Conservation (phyloP, 1,140 invertebrate genomes). For the Laupala kohalensis region DNA sequence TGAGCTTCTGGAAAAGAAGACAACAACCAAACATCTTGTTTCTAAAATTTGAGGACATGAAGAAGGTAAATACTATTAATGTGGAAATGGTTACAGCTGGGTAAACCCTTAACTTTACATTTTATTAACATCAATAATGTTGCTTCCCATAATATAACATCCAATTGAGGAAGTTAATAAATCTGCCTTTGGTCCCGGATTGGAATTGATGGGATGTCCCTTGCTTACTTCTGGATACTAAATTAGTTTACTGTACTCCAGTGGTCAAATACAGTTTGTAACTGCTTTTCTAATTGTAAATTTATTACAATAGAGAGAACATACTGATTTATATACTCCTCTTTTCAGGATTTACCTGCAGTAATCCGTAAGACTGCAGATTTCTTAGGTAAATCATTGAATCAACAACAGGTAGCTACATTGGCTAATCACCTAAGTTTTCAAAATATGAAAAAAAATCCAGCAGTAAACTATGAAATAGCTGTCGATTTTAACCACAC, state of each 20-base stretch:
- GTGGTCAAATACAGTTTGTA: background rate
- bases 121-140: background rate
- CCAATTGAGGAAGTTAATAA: no score
- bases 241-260: background rate
- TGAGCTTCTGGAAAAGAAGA: slow-evolving; percentile 28
- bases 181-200: no score
- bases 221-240: background rate
- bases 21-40: slow-evolving; percentile 33
- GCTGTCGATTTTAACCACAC: slow-evolving; percentile 29
- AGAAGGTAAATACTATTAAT: slow-evolving; percentile 18
- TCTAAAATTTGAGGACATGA: slow-evolving; percentile 36
- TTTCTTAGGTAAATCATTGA: slow-evolving; percentile 14
- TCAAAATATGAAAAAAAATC: slow-evolving; percentile 34
- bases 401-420: background rate
- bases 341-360: slow-evolving; percentile 14
- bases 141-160: background rate
- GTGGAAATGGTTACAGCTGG: background rate
- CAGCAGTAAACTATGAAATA: slow-evolving; percentile 51
- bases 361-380: slow-evolving; percentile 11
- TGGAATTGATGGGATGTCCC: no score
- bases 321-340: slow-evolving; percentile 21
- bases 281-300: background rate
- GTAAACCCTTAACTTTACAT: background rate
- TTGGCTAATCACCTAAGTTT: slow-evolving; percentile 15
- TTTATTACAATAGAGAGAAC: background rate